Evolutionary conservation across 2,113 vertebrate genomes (phyloP), one percentile per base, ranked within the genome.

Genomic region (Vireo altiloquus): DNA sequence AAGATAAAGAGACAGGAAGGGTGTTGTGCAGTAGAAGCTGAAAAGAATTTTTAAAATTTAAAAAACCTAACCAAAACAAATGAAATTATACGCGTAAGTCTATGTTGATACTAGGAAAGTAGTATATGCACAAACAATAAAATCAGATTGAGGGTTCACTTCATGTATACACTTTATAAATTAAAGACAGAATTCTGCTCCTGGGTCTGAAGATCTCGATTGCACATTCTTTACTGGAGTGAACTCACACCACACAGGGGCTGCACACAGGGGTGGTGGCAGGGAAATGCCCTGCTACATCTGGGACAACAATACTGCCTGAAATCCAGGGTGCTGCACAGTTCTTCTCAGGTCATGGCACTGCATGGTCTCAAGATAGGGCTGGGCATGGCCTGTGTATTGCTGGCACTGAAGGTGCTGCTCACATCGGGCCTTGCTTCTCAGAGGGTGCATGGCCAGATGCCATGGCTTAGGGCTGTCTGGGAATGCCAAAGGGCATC

Each of bases 161-260:
- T 69, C 1, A 8, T 50, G 17, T 59, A n/a, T 59, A 28, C 3
- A 1, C 21, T 84, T 74, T 83, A 68, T 54, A 92, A 90, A 90
- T 95, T 64, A 92, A 87, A 96, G 76, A 78, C 57, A 92, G 84
- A 33, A 68, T 89, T 90, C 30, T 89, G 52, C 68, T 95, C 39
- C 86, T 87, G 69, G 76, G 71, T 87, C 44, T 89, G 49, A 92
- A 71, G n/a, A 57, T 54, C 57, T 88, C 0, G 0, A 57, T 21
- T 87, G 37, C 31, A 88, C 64, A 52, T 89, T 89, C 30, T 78
- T 87, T 86, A 15, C 63, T 82, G 66, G 53, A 56, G 20, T 0
- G 5, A 89, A 24, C 10, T 83, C 42, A 42, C 20, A 35, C 30
- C 16, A 40, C 1, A 3, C 13, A 12, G n/a, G 50, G 16, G 18